Conservation (phyloP, 2,113 vertebrate species). For the Rana temporaria region DNA sequence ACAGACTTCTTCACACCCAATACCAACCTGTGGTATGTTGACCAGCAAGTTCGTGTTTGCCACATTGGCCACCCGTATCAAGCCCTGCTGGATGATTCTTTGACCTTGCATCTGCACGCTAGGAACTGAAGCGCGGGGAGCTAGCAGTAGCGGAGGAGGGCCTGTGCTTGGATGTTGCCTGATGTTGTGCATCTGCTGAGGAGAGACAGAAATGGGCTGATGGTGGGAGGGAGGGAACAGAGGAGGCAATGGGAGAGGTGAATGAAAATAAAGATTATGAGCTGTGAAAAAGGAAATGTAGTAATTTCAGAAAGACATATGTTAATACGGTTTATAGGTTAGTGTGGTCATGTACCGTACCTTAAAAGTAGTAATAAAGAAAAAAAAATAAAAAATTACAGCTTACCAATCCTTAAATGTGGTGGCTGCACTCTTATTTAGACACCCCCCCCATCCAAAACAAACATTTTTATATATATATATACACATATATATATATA, state of each 20-base stretch:
- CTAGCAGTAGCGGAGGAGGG: slow-evolving; percentile 90
- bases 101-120: slow-evolving; percentile 94
- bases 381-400: too few species aligned
- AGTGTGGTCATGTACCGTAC: too few species aligned
- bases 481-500: too few species aligned
- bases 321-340: too few species aligned
- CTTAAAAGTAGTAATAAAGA: too few species aligned
- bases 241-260: background rate
- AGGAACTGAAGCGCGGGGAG: slow-evolving; percentile 90
- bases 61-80: slow-evolving; percentile 94
- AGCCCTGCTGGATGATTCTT: slow-evolving; percentile 95
- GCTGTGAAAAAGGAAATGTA: background rate
- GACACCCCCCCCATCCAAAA: too few species aligned
- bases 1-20: too few species aligned
- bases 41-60: slow-evolving; percentile 89
- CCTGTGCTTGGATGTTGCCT: slow-evolving; percentile 91
- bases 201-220: slow-evolving; percentile 80
- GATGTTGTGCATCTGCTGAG: slow-evolving; percentile 91
- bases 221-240: slow-evolving; percentile 60
- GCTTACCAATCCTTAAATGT: too few species aligned
- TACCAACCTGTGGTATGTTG: slow-evolving; percentile 88
- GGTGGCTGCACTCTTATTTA: too few species aligned
- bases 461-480: too few species aligned
- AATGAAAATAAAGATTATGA: background rate
- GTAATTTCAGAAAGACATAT: too few species aligned